Base-by-base conservation (phyloP, 1,140 invertebrate genomes). In the Zophobas morio region DNA sequence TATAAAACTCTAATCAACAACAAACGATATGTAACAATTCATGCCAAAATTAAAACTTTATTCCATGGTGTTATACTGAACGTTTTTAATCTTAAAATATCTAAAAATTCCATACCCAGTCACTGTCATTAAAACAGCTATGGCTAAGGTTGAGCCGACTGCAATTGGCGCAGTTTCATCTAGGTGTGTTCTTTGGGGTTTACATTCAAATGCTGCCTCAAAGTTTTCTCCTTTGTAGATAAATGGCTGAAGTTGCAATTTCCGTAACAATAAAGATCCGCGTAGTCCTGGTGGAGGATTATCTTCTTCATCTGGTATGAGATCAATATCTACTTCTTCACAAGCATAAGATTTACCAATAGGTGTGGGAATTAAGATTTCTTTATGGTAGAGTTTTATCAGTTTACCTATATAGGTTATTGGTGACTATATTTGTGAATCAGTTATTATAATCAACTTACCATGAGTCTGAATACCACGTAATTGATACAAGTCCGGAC, bases 51-150 rank as follows among this genome's bases (percentile, higher is more conserved):
- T 66, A 66, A 66, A 20, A 40, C 60, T 80, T 91, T 93, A 97
- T 85, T 96, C 94, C 95, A 97, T 97, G 0, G 94, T 96, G 83
- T 96, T 95, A 85, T 97, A 97, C 83, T 96, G 94, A 2, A 96
- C 94, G 84, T 96, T 96, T 86, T 96, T 96, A 37, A 96, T 90
- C 86, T 96, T 96, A 82, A 96, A 91, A 83, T 96, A 96, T 81
- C 95, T 91, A 87, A 91, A 96, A n/a, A 94, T 91, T 0, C 94
- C 94, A 84, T 97, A 97, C 0, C 94, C 95, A 1, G 93, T 90
- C 20, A 97, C 90, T 0, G 94, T 96, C 5, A 92, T 87, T 0
- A 96, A 88, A 3, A 95, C 93, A 0, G 93, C 92, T 35, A 95
- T 90, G 1, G 95, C 94, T 33, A 97, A 84, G 0, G 94, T 94